Base-by-base conservation (phyloP, 1,140 invertebrate genomes). In the Periplaneta americana region DNA sequence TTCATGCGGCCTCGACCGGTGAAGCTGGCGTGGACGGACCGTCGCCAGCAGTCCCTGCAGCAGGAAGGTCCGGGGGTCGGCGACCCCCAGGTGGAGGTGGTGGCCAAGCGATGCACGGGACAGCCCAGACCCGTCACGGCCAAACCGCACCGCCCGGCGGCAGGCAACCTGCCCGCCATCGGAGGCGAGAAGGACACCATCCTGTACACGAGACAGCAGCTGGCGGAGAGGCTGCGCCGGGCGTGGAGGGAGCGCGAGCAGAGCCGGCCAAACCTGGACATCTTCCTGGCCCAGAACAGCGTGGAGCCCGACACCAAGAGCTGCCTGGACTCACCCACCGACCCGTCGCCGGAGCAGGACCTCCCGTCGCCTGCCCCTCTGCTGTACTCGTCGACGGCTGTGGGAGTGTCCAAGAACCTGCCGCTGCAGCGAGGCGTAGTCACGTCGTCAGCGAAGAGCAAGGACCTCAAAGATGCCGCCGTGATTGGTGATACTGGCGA, bases 231-330 rank as follows among this genome's bases (percentile, higher is more conserved):
- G 78, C 81, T 91, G 36, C 85, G 89, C 74, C 85, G 89, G 6
- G 91, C 89, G 0, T 91, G 90, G 90, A 89, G 89, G 77, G 87
- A 90, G 11, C 84, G 89, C 1, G 88, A 90, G 75, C 86, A 88
- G 32, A 88, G 88, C 18, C 89, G 89, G 83, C 86, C 88, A 0
- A 92, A 91, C 77, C 87, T 92, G 22, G 88, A 91, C 66, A 92
- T 92, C 17, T 91, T 91, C 81, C 83, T 92, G 18, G 88, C 91
- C 0, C 89, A 88, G 33, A 87, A 87, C n/a, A 86, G 86, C 13
- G 80, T 85, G 22, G 87, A 88, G 11, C 78, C 31, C n/a, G 77
- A 77, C n/a, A 35, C n/a, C 37, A 34, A 4, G n/a, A 34, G 33
- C 74, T 13, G 57, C 22, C 13, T 32, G 5, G 28, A 22, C 2